Evolutionary conservation across 1,140 invertebrate species (phyloP).

Genomic region (Brachionus asplanchnoidis): DNA sequence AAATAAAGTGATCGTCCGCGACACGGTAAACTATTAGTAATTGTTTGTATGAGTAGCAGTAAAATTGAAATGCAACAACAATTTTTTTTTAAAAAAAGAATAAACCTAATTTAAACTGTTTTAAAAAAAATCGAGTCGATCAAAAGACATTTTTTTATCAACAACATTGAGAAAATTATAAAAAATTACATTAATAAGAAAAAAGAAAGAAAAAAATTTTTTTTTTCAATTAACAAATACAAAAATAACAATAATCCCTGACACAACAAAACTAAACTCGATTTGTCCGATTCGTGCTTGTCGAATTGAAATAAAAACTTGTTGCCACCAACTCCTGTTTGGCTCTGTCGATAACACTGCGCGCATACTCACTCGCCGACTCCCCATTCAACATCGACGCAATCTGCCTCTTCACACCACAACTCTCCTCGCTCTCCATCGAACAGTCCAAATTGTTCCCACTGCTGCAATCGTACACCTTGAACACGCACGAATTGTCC

Average conservation of each 20-base stretch:
- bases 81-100: background rate
- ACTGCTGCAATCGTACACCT: background rate
- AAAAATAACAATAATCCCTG: slow-evolving; percentile 20
- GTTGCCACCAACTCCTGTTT: background rate
- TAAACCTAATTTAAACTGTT: background rate
- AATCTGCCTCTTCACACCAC: background rate
- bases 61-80: background rate
- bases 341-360: background rate
- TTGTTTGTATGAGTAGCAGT: background rate
- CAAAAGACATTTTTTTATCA: background rate
- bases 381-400: background rate
- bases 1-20: background rate
- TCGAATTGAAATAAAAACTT: background rate
- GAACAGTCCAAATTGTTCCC: slow-evolving; percentile 26
- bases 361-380: slow-evolving; percentile 2
- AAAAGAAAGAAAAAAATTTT: background rate
- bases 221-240: background rate
- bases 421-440: background rate
- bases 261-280: background rate
- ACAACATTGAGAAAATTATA: background rate
- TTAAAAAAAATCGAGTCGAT: background rate
- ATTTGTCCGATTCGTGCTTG: slow-evolving; percentile 21
- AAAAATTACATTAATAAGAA: background rate
- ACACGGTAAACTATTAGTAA: background rate
- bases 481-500: background rate